These are phyloP conservation scores for Pluvianellus socialis DNA, from an alignment of 2,113 vertebrate genomes.

Conservation along the genomic window DNA sequence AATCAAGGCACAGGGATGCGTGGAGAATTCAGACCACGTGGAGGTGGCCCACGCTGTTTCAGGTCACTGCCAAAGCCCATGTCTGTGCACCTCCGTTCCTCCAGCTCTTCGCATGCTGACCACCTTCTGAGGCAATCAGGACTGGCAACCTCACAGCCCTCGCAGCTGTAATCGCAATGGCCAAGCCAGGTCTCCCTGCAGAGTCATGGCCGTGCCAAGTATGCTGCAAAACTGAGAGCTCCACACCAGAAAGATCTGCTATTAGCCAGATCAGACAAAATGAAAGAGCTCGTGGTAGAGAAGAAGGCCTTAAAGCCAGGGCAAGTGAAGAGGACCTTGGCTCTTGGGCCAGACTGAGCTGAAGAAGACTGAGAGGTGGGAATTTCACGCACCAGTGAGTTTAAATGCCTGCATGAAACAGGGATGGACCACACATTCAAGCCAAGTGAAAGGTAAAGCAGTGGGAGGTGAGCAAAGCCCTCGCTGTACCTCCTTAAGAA, in stretches of 20 bases:
- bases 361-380: neutral
- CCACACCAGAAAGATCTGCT: neutral
- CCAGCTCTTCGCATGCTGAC: neutral
- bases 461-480: neutral
- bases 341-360: neutral
- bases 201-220: accelerated
- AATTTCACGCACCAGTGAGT: neutral
- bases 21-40: neutral
- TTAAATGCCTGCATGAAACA: neutral
- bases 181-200: neutral
- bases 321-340: neutral
- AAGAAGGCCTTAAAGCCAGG: neutral
- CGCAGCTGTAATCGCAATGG: neutral
- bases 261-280: neutral
- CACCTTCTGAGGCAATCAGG: neutral
- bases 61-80: neutral
- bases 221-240: neutral
- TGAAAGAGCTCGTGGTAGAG: neutral
- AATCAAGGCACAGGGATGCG: neutral
- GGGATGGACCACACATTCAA: neutral
- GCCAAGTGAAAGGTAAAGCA: neutral
- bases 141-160: neutral
- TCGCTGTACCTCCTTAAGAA: neutral
- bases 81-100: neutral
- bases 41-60: neutral